A percentile compares a stretch with the other conserved stretches of the same genome.
phyloP scores from a whole-genome alignment of 2,888 invertebrate species.

The Blastobasis adustella region DNA sequence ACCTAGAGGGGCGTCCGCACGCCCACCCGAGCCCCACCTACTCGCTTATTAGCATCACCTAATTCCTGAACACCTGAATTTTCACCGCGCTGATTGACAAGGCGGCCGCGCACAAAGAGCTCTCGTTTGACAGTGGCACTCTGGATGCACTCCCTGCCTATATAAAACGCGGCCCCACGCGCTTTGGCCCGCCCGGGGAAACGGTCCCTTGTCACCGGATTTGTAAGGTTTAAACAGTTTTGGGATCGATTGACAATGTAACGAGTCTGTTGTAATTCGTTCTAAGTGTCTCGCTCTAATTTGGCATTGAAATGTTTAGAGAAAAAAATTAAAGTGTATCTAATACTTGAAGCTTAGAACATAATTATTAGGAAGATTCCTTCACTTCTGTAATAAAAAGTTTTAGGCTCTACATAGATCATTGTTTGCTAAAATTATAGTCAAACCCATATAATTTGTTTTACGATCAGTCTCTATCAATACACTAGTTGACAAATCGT shows the following conservation, averaged over 20 bases:
- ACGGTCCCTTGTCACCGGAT: conserved; percentile 30
- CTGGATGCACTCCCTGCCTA: conserved; percentile 59
- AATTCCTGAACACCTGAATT: neutral
- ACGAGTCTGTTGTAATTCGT: no score
- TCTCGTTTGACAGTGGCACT: conserved; percentile 66
- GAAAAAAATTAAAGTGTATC: no score
- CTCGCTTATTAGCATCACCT: conserved; percentile 42
- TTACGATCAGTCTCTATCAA: conserved; percentile 14
- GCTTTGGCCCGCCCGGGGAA: conserved; percentile 48
- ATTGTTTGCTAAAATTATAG: no score
- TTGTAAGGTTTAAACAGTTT: no score
- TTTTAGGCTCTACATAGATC: no score
- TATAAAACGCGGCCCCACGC: conserved; percentile 69
- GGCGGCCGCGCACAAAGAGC: conserved; percentile 56
- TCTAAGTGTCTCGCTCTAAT: no score
- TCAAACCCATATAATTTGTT: no score
- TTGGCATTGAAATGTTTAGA: no score
- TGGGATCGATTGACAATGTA: no score
- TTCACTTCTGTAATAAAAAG: no score
- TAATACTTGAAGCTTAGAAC: no score
- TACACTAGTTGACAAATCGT: conserved; percentile 41
- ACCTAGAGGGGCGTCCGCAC: conserved; percentile 62
- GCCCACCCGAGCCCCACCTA: conserved; percentile 58
- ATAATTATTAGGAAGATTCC: no score
- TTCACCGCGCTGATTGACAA: conserved; percentile 16